Evolutionary conservation across 2,113 vertebrate genomes (phyloP).

Genomic region (Perognathus longimembris): DNA sequence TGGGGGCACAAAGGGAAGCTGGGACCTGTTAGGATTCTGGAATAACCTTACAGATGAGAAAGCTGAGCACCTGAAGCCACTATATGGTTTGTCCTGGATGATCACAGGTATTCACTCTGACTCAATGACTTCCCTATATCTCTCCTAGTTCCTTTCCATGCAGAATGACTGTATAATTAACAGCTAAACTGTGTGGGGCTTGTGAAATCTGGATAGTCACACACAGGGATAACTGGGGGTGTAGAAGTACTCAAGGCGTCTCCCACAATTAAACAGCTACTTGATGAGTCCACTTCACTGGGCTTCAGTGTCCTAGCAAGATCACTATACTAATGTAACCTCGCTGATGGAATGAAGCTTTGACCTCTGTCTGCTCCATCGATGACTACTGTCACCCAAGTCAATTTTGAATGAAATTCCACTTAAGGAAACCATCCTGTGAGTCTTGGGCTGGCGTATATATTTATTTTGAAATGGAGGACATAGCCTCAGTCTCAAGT

Average conservation of each 20-base stretch:
- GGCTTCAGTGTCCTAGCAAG: neutral
- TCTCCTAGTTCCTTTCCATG: neutral
- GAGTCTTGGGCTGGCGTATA: constrained; percentile 19
- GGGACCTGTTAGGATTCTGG: neutral
- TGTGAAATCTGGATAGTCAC: neutral
- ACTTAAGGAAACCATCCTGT: constrained; percentile 22
- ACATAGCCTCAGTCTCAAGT: neutral
- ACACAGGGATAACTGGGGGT: neutral
- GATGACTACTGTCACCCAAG: neutral
- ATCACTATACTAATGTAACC: neutral
- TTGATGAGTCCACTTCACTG: neutral
- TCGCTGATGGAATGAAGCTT: neutral
- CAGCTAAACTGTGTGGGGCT: neutral
- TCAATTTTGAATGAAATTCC: constrained; percentile 20
- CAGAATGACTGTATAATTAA: neutral
- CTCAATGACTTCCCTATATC: neutral
- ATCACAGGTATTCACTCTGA: no score
- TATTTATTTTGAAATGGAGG: constrained; percentile 48
- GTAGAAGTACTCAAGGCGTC: neutral
- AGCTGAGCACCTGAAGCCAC: neutral
- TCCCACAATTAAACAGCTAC: neutral
- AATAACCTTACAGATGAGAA: neutral
- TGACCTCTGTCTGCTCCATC: neutral
- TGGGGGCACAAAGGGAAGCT: neutral
- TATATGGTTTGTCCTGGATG: neutral